Percentiles rank a stretch among this genome's conserved stretches.
Conservation (phyloP, 2,797 vertebrate species). For the Alauda arvensis region DNA sequence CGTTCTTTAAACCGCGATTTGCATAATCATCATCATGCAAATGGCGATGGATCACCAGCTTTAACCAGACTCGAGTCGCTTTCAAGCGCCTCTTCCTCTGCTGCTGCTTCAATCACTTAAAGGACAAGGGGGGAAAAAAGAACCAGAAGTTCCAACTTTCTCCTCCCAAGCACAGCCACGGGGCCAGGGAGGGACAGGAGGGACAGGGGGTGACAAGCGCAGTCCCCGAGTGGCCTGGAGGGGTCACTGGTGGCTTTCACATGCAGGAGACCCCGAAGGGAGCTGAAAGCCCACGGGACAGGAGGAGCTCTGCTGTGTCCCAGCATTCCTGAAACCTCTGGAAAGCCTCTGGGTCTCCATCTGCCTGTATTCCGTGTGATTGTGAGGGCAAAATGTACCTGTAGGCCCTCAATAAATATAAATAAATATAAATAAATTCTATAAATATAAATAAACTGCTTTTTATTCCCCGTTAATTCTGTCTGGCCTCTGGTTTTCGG, state of each 20-base stretch:
- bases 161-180: background rate
- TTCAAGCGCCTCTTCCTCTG: slow-evolving; percentile 33
- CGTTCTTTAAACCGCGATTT: background rate
- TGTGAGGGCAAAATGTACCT: background rate
- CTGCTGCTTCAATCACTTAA: background rate
- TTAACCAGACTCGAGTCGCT: slow-evolving; percentile 39
- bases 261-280: background rate
- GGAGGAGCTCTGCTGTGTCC: background rate
- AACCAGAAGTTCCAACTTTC: background rate
- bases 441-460: too few species aligned
- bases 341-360: background rate
- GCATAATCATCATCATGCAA: slow-evolving; percentile 57
- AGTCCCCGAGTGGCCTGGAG: background rate
- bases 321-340: background rate
- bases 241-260: slow-evolving; percentile 20
- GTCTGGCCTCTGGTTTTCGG: background rate
- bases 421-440: background rate
- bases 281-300: background rate
- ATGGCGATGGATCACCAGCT: slow-evolving; percentile 54
- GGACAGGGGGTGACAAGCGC: background rate
- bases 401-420: too few species aligned
- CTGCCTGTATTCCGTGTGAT: rapidly evolving
- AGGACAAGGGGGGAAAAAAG: background rate
- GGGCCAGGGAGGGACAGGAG: background rate
- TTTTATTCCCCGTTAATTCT: background rate